Evolutionary conservation across 2,797 vertebrate species (phyloP), one percentile per base, ranked within the genome.

Genomic region (Cyprinodon diabolis): DNA sequence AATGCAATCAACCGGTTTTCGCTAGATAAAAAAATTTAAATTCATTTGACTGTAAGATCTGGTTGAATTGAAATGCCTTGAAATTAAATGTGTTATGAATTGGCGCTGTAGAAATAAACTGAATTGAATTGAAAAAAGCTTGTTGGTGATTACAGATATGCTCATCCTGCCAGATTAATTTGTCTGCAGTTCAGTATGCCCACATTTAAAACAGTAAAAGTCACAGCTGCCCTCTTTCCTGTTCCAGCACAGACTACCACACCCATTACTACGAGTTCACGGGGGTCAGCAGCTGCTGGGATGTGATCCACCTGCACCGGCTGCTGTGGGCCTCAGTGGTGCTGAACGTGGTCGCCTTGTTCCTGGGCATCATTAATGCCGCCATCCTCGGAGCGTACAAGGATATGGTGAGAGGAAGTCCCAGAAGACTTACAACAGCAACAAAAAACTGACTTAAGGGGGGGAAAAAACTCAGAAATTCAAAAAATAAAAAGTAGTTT

Each of bases 301-400:
- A 98, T 0, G 98, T 94, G 82, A 78, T 97, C 73, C 96, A 97
- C 82, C 94, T 99, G 62, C 92, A 98, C 58, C 95, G 96, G 30
- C 92, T 99, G 86, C 93, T 99, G 72, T 99, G 98, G 98, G 90
- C 95, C 71, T 96, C 95, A 0, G 95, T 96, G 3, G 93, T 95
- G 55, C 94, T 99, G 69, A 99, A 98, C 2, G 91, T 97, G 52
- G 62, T 97, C 0, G 92, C 94, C 1, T 71, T 97, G 86, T 96
- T 97, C 76, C 91, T 98, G 89, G 98, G 97, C 40, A 97, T 97
- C 75, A 82, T 97, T 90, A 94, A 96, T 0, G 96, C 98, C 0
- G 97, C 98, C 15, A 91, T 98, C 73, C 96, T 99, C 9, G 98
- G 97, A 69, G 97, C 97, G 0, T 98, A 97, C 91, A 99, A 97